These are phyloP conservation scores for Martes martes DNA, from an alignment of 2,113 vertebrate genomes.

Conservation along the genomic window DNA sequence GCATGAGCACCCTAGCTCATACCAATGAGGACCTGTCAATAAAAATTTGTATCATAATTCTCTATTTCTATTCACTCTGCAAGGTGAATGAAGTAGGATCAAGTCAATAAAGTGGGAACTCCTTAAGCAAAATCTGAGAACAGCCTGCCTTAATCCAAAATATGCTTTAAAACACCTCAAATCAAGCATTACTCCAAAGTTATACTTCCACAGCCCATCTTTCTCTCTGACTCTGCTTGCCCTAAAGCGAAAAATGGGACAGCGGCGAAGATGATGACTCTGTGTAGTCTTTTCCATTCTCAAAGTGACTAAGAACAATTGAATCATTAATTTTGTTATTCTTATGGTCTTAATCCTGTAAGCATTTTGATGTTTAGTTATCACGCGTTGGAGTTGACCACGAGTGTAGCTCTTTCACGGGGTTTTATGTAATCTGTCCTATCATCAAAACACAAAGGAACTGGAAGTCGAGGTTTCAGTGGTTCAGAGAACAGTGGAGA, in stretches of 20 bases:
- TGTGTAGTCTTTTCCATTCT: neutral
- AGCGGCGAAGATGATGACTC: neutral
- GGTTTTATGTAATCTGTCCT: neutral
- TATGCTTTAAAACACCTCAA: neutral
- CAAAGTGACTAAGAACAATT: neutral
- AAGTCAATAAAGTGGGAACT: neutral
- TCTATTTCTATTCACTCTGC: neutral
- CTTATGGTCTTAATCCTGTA: neutral
- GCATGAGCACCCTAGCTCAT: neutral
- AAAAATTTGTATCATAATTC: neutral
- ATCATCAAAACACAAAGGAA: neutral
- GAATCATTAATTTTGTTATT: neutral
- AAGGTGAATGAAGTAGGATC: neutral
- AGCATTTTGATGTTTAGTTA: neutral
- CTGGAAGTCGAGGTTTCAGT: neutral
- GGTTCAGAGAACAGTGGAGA: neutral
- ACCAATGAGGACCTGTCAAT: neutral
- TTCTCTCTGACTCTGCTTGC: neutral
- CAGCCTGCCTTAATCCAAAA: neutral
- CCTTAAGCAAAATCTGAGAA: neutral
- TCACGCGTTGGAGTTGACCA: neutral
- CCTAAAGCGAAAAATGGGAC: neutral
- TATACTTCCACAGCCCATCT: neutral
- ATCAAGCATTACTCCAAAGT: neutral
- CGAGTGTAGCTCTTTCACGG: neutral